Percentiles rank a stretch among this genome's conserved stretches.
Evolutionary conservation across 2,113 vertebrate genomes (phyloP).

Genomic region (Oreochromis aureus): DNA sequence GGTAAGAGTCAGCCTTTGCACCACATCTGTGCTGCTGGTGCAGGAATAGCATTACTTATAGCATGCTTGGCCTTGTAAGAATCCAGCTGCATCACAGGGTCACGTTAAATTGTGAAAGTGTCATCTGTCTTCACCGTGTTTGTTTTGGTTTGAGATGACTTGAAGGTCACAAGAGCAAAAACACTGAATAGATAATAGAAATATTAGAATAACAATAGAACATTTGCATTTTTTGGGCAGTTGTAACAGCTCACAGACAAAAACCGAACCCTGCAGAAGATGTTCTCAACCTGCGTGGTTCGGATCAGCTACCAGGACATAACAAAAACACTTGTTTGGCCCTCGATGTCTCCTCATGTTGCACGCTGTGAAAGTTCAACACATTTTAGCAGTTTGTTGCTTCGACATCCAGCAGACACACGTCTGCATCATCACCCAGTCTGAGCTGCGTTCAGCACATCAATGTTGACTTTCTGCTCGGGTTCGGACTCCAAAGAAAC

Average conservation of each 20-base stretch:
- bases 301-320: neutral
- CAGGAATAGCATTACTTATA: neutral
- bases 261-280: neutral
- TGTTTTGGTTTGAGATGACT: fast-evolving
- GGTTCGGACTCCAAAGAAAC: neutral
- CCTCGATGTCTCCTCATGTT: neutral
- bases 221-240: neutral
- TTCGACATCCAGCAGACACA: neutral
- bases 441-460: neutral
- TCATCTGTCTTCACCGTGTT: neutral
- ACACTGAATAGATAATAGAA: neutral
- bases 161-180: neutral
- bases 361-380: neutral
- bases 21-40: neutral
- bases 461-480: neutral
- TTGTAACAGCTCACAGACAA: neutral
- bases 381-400: neutral
- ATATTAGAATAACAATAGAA: neutral
- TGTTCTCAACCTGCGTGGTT: neutral
- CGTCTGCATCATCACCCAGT: neutral
- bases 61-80: neutral
- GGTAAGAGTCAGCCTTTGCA: fast-evolving
- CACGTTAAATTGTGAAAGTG: neutral
- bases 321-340: neutral
- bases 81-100: neutral